Percentiles rank a stretch among this genome's conserved stretches.
Evolutionary conservation across 2,113 vertebrate species (phyloP).

Genomic region (Hyperopisus bebe): DNA sequence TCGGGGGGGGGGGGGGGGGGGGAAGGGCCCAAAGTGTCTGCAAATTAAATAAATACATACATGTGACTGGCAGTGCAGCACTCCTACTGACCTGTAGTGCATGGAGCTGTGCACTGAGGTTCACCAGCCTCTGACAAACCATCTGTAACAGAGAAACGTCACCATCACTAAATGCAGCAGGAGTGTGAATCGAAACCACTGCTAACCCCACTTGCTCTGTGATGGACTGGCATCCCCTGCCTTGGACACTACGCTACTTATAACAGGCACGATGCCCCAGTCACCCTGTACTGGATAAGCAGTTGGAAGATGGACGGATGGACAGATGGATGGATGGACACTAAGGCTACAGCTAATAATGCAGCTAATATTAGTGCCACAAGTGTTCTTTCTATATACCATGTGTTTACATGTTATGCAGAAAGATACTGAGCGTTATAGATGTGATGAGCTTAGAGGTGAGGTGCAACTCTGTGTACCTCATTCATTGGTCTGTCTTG

Average conservation of each 20-base stretch:
- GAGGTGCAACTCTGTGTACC: conserved; percentile 46
- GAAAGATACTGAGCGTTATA: background rate
- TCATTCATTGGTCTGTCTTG: conserved; percentile 61
- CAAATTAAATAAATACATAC: background rate
- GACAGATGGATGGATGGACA: background rate
- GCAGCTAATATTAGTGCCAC: background rate
- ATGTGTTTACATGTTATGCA: background rate
- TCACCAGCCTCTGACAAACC: conserved; percentile 65
- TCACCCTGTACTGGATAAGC: background rate
- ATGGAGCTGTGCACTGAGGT: conserved; percentile 71
- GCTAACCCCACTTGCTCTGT: background rate
- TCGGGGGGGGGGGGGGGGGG: too few species aligned
- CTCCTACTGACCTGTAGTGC: conserved; percentile 70
- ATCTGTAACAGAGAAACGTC: conserved; percentile 58
- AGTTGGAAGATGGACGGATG: background rate
- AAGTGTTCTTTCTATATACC: background rate
- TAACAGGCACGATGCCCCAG: background rate
- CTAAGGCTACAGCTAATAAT: background rate
- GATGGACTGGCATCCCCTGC: background rate
- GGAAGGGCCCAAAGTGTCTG: background rate
- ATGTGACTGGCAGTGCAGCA: background rate
- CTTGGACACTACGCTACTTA: background rate
- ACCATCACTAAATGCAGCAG: background rate
- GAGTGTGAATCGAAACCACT: background rate
- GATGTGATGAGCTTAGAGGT: background rate